phyloP scores from a whole-genome alignment of 2,113 vertebrate genomes.

The Cinclus cinclus region DNA sequence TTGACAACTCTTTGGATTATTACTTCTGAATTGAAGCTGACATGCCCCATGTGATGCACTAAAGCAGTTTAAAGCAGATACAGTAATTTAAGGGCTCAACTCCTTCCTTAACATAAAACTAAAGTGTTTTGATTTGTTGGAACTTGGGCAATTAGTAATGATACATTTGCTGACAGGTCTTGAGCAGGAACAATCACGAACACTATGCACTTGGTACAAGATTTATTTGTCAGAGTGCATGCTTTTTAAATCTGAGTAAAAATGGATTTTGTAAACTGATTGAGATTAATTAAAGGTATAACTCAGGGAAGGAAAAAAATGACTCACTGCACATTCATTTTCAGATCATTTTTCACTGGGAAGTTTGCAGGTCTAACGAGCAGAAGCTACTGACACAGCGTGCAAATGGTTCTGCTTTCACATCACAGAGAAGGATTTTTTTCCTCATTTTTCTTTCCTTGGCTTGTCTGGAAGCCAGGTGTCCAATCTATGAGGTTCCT shows the following conservation, averaged over 20 bases:
- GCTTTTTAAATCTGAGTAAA: constrained; percentile 40
- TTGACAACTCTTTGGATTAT: not conserved
- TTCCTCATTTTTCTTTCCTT: constrained; percentile 19
- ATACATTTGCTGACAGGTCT: constrained; percentile 18
- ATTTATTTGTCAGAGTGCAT: constrained; percentile 43
- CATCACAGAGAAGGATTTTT: not conserved
- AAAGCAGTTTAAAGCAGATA: constrained; percentile 15
- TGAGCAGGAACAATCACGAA: constrained; percentile 27
- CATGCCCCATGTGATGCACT: not conserved
- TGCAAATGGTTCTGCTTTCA: constrained; percentile 25
- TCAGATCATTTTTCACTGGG: constrained; percentile 53
- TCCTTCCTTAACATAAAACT: not conserved
- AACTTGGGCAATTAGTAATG: constrained; percentile 19
- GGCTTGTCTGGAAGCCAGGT: not conserved
- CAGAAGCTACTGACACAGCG: not conserved
- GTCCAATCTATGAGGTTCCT: not conserved
- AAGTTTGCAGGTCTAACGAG: constrained; percentile 37
- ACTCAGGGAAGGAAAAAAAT: constrained; percentile 19
- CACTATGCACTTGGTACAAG: not conserved
- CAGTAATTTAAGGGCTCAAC: not conserved
- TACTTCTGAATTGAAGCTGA: not conserved
- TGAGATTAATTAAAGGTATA: constrained; percentile 66
- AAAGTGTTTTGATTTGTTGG: not conserved
- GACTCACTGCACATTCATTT: constrained; percentile 45
- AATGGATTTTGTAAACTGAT: constrained; percentile 54